Conservation (phyloP, 2,113 vertebrate species). For the Elachura formosa region DNA sequence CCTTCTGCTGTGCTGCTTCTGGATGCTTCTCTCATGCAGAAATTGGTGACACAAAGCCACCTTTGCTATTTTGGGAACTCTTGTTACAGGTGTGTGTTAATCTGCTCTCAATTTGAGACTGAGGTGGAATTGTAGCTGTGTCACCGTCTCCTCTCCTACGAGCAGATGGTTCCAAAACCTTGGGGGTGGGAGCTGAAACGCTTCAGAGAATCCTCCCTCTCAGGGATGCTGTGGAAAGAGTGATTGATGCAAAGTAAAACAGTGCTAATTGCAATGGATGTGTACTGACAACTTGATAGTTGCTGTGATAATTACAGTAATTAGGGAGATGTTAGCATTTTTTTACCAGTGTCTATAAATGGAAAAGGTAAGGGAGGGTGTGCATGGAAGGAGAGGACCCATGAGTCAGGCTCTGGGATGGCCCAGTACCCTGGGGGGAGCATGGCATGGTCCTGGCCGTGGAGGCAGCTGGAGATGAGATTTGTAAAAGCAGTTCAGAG, state of each 20-base stretch:
- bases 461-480: background rate
- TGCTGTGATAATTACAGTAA: conserved; percentile 60
- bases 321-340: conserved; percentile 20
- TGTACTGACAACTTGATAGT: conserved; percentile 65
- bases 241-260: conserved; percentile 62
- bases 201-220: conserved; percentile 3
- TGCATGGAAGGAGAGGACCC: background rate
- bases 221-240: background rate
- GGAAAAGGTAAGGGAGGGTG: background rate
- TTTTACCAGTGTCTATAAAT: conserved; percentile 18
- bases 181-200: background rate
- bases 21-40: background rate
- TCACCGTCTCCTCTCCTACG: background rate
- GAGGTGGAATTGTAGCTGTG: background rate
- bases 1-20: background rate
- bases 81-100: background rate
- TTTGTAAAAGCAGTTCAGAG: background rate
- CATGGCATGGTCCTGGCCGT: background rate
- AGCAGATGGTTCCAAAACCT: conserved; percentile 24
- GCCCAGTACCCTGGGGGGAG: background rate
- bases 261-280: conserved; percentile 59
- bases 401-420: background rate
- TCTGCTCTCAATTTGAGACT: background rate
- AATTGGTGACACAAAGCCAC: background rate
- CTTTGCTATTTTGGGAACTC: background rate